Conservation (phyloP, 2,113 vertebrate species). For the Neodontobutis hainanensis region DNA sequence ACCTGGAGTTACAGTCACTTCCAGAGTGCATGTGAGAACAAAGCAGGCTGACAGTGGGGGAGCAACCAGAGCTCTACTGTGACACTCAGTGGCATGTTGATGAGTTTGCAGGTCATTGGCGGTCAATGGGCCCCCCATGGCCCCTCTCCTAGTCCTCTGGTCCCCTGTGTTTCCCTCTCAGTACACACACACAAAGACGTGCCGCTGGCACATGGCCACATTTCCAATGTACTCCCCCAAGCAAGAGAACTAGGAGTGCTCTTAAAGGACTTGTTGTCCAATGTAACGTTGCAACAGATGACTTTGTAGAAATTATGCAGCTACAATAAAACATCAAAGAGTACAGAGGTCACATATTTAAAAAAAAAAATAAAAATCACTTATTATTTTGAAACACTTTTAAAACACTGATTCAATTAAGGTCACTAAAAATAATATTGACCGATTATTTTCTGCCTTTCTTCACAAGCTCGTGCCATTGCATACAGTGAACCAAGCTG, state of each 20-base stretch:
- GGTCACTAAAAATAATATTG: background rate
- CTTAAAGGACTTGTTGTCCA: slow-evolving; percentile 50
- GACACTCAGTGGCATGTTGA: slow-evolving; percentile 78
- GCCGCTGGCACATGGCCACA: slow-evolving; percentile 62
- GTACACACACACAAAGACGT: slow-evolving; percentile 78
- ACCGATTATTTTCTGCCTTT: slow-evolving; percentile 16
- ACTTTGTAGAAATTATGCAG: background rate
- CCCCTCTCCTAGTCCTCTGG: slow-evolving; percentile 63
- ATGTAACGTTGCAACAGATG: slow-evolving; percentile 37
- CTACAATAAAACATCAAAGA: background rate
- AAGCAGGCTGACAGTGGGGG: slow-evolving; percentile 66
- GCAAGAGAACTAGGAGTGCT: slow-evolving; percentile 59
- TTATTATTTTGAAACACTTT: too few species aligned
- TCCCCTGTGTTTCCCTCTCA: slow-evolving; percentile 78
- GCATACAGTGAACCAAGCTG: slow-evolving; percentile 85
- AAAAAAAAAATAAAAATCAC: background rate
- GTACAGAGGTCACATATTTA: background rate
- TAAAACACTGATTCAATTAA: background rate
- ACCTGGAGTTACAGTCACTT: slow-evolving; percentile 63
- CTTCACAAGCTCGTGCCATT: slow-evolving; percentile 83
- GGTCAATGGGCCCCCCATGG: slow-evolving; percentile 75
- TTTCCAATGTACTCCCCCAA: slow-evolving; percentile 56
- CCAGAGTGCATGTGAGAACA: slow-evolving; percentile 67
- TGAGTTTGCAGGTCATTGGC: slow-evolving; percentile 79
- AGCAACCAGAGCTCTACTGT: slow-evolving; percentile 63